Evolutionary conservation across 2,113 vertebrate genomes (phyloP).

Genomic region (Petromus typicus): DNA sequence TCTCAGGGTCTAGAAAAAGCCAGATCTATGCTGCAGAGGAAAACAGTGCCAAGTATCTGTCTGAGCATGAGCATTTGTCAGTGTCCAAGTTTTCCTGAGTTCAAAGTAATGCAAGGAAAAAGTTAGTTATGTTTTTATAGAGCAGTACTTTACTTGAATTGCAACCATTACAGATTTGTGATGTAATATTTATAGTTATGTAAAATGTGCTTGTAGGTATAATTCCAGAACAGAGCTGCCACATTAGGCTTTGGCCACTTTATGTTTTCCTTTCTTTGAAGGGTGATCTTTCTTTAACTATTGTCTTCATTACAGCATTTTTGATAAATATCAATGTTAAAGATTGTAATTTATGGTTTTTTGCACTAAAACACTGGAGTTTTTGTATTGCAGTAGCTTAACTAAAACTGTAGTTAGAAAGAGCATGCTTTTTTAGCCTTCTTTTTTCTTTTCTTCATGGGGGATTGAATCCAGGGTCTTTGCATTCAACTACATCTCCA

Average conservation of each 20-base stretch:
- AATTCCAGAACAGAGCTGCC: background rate
- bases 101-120: background rate
- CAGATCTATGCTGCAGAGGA: background rate
- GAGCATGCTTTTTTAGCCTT: background rate
- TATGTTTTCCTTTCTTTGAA: background rate
- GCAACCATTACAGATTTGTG: fast-evolving
- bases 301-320: background rate
- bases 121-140: background rate
- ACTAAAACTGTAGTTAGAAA: background rate
- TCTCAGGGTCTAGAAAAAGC: background rate
- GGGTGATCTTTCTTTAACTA: background rate
- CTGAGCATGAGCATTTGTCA: background rate
- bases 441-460: too few relatives aligned
- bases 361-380: background rate
- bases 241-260: background rate
- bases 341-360: background rate
- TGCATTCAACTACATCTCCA: background rate
- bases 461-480: background rate
- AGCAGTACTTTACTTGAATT: background rate
- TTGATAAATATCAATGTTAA: background rate
- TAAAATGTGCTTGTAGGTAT: background rate
- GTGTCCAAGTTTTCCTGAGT: background rate
- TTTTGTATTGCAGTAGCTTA: background rate
- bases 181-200: background rate
- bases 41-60: too few relatives aligned